Conservation (phyloP, 2,888 invertebrate species). For the Dimorphilus gyrociliatus region DNA sequence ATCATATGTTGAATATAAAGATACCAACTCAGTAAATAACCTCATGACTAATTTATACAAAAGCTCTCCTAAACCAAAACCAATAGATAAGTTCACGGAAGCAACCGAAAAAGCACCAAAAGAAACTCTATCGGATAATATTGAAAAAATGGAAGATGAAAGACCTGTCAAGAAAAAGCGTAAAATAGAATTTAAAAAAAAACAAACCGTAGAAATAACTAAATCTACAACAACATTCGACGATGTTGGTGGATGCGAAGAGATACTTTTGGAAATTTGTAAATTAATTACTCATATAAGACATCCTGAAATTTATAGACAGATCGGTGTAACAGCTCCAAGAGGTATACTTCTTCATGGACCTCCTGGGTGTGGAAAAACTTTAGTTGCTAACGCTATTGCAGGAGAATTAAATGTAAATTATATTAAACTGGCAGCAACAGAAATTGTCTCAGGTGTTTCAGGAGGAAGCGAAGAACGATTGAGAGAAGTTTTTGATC, state of each 20-base stretch:
- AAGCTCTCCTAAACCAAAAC: constrained; percentile 7
- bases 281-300: constrained; percentile 66
- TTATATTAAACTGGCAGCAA: constrained; percentile 68
- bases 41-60: constrained; percentile 22
- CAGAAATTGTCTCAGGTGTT: constrained; percentile 80
- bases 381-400: constrained; percentile 39
- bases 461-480: constrained; percentile 90
- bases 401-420: constrained; percentile 59
- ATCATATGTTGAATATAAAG: constrained; percentile 13
- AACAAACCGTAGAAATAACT: constrained; percentile 13
- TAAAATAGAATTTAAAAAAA: constrained; percentile 1
- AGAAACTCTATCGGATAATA: not conserved
- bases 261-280: constrained; percentile 47
- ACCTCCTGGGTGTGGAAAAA: constrained; percentile 78
- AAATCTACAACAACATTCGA: constrained; percentile 44
- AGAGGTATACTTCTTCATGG: constrained; percentile 82
- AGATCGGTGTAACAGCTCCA: constrained; percentile 68
- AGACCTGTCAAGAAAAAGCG: not conserved
- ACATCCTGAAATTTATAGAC: constrained; percentile 70
- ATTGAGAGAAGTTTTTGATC: constrained; percentile 73
- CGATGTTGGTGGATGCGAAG: constrained; percentile 64
- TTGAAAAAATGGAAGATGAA: not conserved
- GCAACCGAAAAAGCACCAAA: no score
- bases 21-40: constrained; percentile 21
- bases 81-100: no score